Percentiles rank a stretch among this genome's conserved stretches.
Evolutionary conservation across 2,797 vertebrate genomes (phyloP).

Genomic region (Myripristis jacobus): DNA sequence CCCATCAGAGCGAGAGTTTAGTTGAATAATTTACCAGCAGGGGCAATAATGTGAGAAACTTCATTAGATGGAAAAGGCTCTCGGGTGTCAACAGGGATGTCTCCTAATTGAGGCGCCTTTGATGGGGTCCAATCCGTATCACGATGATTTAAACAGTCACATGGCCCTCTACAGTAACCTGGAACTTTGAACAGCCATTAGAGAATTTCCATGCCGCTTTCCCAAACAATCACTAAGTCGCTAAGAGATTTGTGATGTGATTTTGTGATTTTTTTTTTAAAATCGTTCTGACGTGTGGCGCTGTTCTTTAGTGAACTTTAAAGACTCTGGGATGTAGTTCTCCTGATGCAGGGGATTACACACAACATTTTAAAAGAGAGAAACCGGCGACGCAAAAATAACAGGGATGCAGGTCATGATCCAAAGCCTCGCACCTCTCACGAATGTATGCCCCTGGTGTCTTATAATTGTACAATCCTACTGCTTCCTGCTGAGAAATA

Average conservation of each 20-base stretch:
- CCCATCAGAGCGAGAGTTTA: slow-evolving; percentile 61
- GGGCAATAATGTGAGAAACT: slow-evolving; percentile 70
- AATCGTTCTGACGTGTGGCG: neutral
- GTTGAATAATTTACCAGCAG: slow-evolving; percentile 79
- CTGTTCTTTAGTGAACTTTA: slow-evolving; percentile 5
- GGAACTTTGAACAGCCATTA: slow-evolving; percentile 20
- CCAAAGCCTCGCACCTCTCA: neutral
- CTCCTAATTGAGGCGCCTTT: slow-evolving; percentile 71
- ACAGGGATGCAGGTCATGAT: neutral
- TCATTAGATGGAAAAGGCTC: slow-evolving; percentile 76
- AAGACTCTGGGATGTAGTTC: neutral
- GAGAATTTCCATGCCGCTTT: slow-evolving; percentile 26
- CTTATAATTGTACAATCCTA: too few relatives aligned
- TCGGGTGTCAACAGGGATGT: slow-evolving; percentile 63
- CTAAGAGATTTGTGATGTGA: slow-evolving; percentile 20
- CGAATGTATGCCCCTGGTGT: too few relatives aligned
- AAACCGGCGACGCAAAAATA: slow-evolving; percentile 20
- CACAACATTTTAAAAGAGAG: slow-evolving; percentile 7
- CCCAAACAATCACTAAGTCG: slow-evolving; percentile 40
- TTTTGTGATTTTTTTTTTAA: too few relatives aligned
- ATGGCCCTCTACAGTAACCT: slow-evolving; percentile 36
- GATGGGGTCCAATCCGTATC: slow-evolving; percentile 65
- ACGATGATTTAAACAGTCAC: slow-evolving; percentile 47
- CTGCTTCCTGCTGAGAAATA: slow-evolving; percentile 4
- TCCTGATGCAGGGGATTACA: neutral